phyloP scores from a whole-genome alignment of 2,888 invertebrate species.

The Pegoplata infirma region DNA sequence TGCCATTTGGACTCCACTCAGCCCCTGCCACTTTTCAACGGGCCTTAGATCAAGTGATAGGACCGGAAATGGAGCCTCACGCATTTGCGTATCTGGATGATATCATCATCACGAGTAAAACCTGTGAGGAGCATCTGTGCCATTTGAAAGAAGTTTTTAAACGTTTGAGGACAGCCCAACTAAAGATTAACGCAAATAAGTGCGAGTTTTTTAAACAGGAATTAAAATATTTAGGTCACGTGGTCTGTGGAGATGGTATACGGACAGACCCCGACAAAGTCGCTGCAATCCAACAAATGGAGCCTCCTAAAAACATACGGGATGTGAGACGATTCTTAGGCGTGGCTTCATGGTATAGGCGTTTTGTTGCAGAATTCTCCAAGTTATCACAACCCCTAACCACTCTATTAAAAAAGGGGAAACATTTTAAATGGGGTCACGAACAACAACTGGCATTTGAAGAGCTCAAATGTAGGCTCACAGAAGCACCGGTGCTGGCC shows the following conservation, averaged over 20 bases:
- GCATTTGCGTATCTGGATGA: neutral
- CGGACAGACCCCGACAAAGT: conserved; percentile 35
- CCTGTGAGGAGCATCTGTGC: neutral
- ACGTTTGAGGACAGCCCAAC: neutral
- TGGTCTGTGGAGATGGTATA: too few species aligned
- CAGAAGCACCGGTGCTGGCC: conserved; percentile 30
- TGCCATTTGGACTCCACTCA: conserved; percentile 37
- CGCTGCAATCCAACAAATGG: conserved; percentile 7
- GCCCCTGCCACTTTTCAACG: conserved; percentile 38
- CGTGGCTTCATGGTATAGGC: conserved; percentile 39
- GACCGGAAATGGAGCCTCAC: neutral
- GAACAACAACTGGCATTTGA: conserved; percentile 21
- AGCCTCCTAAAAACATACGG: conserved; percentile 1
- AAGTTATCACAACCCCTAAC: conserved; percentile 14
- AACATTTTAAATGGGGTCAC: conserved; percentile 29
- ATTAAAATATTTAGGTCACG: too few species aligned
- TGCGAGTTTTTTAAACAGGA: neutral
- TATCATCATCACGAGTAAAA: neutral
- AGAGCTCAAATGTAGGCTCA: conserved; percentile 11
- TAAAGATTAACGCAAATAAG: neutral
- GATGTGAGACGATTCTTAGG: conserved; percentile 28
- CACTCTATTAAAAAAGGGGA: conserved; percentile 32
- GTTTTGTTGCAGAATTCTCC: conserved; percentile 36
- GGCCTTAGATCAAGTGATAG: conserved; percentile 22
- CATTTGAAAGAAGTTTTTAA: neutral